Conservation (phyloP, 2,797 vertebrate genomes). For the Uromys caudimaculatus region DNA sequence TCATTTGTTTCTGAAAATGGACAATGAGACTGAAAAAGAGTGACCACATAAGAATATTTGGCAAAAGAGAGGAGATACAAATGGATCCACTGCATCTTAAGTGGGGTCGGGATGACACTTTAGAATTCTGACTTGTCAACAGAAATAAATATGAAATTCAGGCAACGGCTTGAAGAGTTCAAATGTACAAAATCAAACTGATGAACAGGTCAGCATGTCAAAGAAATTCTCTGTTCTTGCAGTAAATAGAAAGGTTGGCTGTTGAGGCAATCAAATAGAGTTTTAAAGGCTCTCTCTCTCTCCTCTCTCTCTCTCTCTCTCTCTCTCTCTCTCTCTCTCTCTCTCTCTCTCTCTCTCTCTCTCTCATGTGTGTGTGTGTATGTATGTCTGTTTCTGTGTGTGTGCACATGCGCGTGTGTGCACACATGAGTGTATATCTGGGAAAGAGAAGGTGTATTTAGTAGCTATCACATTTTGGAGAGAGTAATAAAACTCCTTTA, state of each 20-base stretch:
- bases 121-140: constrained; percentile 45
- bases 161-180: constrained; percentile 50
- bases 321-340: background rate
- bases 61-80: constrained; percentile 45
- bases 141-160: constrained; percentile 55
- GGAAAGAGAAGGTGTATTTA: constrained; percentile 10
- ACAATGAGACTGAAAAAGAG: background rate
- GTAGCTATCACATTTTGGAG: constrained; percentile 1
- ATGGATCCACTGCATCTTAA: constrained; percentile 1
- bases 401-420: background rate
- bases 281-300: background rate
- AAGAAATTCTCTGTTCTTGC: constrained; percentile 46
- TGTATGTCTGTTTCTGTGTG: background rate
- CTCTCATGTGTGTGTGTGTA: too few relatives aligned
- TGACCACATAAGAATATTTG: constrained; percentile 13
- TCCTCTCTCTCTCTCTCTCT: background rate
- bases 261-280: constrained; percentile 2
- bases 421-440: background rate
- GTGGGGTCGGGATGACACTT: background rate
- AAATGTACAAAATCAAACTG: constrained; percentile 65
- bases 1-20: constrained; percentile 42
- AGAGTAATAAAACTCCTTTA: constrained; percentile 35
- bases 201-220: constrained; percentile 48
- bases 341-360: too few relatives aligned
- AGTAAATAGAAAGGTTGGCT: constrained; percentile 57